Base-by-base conservation (phyloP, 2,797 vertebrate genomes). In the Pempheris klunzingeri region DNA sequence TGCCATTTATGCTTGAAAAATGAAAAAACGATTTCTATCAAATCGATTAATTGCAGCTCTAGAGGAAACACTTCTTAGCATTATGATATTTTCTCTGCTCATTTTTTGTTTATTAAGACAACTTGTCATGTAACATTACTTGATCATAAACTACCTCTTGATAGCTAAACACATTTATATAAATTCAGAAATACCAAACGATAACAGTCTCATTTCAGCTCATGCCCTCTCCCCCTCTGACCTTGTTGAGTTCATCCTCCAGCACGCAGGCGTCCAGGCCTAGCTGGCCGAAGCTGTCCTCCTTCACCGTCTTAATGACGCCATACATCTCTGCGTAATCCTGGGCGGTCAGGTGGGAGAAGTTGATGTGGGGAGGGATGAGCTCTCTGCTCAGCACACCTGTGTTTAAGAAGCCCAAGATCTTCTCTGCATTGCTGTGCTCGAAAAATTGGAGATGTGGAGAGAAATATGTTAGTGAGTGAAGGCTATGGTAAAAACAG, bases 231-330 rank as follows among this genome's bases (percentile, higher is more conserved):
- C 2, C 30, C 18, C 12, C 1, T 22, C 91, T 63, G 77, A 97
- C 98, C 96, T 99, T 99, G 93, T 99, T 91, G 62, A 99, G 96
- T 14, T 99, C 98, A 0, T 99, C 97, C 92, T 98, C 98, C 87
- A 99, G 60, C 26, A 97, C 28, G 64, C 98, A 99, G 49, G 97
- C 92, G 0, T 99, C 96, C 83, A 99, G 92, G 4, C 96, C 97
- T 82, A 99, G 89, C 78, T 97, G 94, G 6, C 86, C 87, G 71
- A 99, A 99, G 57, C 61, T 92, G 12, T 96, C 96, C 74, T 98
- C 97, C 81, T 97, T 97, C 59, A 99, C 97, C 0, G 96, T 96
- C 95, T 95, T 96, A 88, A 99, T 99, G 87, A 99, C 96, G 1
- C 87, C 90, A 75, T 99, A 99, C 96, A 99, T 98, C 91, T 99